A percentile compares a stretch with the other conserved stretches of the same genome.
Evolutionary conservation across 2,113 vertebrate genomes (phyloP).

Genomic region (Noctilio leporinus): DNA sequence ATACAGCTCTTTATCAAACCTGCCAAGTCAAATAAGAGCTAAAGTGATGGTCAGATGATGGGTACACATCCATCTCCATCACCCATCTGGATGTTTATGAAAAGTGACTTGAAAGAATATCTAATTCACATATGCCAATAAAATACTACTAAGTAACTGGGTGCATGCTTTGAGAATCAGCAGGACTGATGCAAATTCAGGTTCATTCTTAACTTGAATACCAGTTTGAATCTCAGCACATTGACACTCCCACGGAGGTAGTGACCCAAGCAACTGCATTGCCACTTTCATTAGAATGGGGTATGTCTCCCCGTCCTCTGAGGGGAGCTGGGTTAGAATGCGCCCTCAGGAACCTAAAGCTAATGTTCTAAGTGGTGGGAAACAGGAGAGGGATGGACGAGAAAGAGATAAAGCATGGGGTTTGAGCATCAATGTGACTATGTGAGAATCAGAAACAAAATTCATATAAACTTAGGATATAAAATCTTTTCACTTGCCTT

Average conservation of each 20-base stretch:
- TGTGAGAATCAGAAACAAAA: background rate
- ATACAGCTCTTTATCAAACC: slow-evolving; percentile 36
- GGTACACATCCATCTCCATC: slow-evolving; percentile 42
- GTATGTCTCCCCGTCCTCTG: background rate
- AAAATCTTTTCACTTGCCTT: background rate
- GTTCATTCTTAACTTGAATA: background rate
- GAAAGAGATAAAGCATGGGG: background rate
- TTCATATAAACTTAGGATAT: background rate
- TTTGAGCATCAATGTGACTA: background rate
- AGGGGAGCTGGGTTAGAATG: background rate
- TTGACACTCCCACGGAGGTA: background rate
- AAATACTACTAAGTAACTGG: background rate
- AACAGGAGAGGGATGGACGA: background rate
- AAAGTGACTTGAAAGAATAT: slow-evolving; percentile 35
- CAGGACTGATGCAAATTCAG: background rate
- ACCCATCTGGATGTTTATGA: background rate
- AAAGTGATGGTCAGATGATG: slow-evolving; percentile 12
- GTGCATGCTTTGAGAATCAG: background rate
- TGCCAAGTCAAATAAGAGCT: slow-evolving; percentile 14
- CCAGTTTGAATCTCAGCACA: background rate
- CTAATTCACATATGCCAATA: slow-evolving; percentile 41
- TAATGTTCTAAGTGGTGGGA: background rate
- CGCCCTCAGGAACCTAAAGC: background rate
- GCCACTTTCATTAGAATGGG: background rate
- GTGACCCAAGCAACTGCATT: background rate